Evolutionary conservation across 1,140 invertebrate genomes (phyloP).

Genomic region (Meloidogyne exigua): DNA sequence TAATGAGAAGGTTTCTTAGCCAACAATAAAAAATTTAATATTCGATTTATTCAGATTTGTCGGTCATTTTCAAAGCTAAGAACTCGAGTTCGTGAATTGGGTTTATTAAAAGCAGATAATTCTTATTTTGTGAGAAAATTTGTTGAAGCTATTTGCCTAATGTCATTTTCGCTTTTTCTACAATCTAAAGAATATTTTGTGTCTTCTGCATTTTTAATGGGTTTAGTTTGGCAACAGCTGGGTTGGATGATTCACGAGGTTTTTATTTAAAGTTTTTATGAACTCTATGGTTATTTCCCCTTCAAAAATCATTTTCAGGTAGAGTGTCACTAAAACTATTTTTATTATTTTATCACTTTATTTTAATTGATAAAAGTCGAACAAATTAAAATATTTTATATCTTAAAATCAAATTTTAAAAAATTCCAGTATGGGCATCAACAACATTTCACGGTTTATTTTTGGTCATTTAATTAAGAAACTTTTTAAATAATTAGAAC

Average conservation of each 20-base stretch:
- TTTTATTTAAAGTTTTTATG: background rate
- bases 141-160: slow-evolving; percentile 47
- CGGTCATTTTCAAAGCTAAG: slow-evolving; percentile 26
- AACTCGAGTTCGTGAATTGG: slow-evolving; percentile 44
- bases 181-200: slow-evolving; percentile 53
- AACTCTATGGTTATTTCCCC: background rate
- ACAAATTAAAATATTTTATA: background rate
- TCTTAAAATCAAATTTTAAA: background rate
- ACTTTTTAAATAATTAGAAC: slow-evolving; percentile 33
- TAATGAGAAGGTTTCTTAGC: background rate
- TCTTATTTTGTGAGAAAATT: slow-evolving; percentile 57
- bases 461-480: background rate
- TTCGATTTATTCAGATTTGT: slow-evolving; percentile 1
- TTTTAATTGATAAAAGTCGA: too few relatives aligned
- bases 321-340: too few relatives aligned
- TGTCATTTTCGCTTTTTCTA: slow-evolving; percentile 50
- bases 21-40: background rate
- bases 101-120: slow-evolving; percentile 49
- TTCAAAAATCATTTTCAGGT: too few relatives aligned
- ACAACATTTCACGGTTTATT: slow-evolving; percentile 19
- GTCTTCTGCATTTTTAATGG: slow-evolving; percentile 57
- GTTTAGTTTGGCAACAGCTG: slow-evolving; percentile 61
- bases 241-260: slow-evolving; percentile 61
- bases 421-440: slow-evolving; percentile 19
- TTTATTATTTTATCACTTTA: too few relatives aligned